Conservation (phyloP, 2,888 invertebrate genomes). For the Ariolimax columbianus region DNA sequence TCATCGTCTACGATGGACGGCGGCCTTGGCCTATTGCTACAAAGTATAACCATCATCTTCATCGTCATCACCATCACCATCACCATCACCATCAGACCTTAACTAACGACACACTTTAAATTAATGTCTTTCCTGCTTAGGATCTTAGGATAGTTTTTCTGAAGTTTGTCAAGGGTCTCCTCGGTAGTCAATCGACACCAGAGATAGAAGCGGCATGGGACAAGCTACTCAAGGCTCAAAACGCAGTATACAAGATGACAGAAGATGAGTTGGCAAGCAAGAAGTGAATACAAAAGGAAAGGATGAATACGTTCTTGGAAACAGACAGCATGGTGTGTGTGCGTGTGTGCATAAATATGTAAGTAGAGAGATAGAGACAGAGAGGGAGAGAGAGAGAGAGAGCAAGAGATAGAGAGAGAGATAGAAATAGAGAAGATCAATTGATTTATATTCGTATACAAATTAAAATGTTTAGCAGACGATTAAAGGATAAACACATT, state of each 20-base stretch:
- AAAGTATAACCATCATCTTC: no score
- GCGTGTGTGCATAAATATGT: neutral
- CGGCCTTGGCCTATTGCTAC: no score
- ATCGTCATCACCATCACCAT: no score
- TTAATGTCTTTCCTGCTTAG: slow-evolving; percentile 11
- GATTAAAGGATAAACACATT: no score
- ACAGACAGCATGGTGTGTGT: no score
- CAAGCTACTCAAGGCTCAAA: slow-evolving; percentile 12
- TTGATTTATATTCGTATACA: no score
- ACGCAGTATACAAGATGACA: slow-evolving; percentile 3
- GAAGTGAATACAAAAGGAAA: neutral
- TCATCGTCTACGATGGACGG: no score
- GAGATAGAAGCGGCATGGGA: slow-evolving; percentile 20
- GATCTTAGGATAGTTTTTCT: slow-evolving; percentile 18
- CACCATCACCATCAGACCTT: no score
- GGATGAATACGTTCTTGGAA: no score
- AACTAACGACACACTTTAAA: no score
- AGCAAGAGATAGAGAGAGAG: neutral
- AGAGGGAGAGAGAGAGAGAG: neutral
- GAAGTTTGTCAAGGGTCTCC: neutral
- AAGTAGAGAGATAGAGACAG: neutral
- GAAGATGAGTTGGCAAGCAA: neutral
- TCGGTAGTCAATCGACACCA: neutral
- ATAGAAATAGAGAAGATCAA: neutral
- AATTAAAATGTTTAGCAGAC: no score